These are phyloP conservation scores for Hydrocynus forskahlii DNA, from an alignment of 2,797 vertebrate genomes.

Conservation along the genomic window DNA sequence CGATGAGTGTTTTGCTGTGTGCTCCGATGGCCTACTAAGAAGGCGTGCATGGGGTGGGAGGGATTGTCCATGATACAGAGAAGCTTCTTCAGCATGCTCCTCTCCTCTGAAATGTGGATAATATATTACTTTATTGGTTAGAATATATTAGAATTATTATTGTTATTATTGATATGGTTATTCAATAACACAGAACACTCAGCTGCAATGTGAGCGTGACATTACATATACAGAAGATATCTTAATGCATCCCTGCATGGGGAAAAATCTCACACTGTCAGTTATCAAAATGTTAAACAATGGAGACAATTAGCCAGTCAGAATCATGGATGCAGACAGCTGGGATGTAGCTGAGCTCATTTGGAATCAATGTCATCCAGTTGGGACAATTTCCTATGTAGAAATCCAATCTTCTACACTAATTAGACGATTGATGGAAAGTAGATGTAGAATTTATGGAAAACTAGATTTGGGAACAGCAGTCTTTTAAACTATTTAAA, in stretches of 20 bases:
- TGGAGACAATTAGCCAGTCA: slow-evolving; percentile 23
- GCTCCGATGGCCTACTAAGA: too few species aligned
- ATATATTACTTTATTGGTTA: too few species aligned
- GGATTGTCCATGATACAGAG: too few species aligned
- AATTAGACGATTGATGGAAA: slow-evolving; percentile 2
- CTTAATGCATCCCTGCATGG: slow-evolving; percentile 4
- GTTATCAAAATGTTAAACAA: slow-evolving; percentile 22
- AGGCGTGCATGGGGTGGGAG: too few species aligned
- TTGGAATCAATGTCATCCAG: slow-evolving; percentile 7
- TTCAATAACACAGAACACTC: background rate
- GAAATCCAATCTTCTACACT: slow-evolving; percentile 1
- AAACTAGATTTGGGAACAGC: background rate
- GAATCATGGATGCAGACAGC: background rate
- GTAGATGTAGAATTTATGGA: slow-evolving; percentile 6
- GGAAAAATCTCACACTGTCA: slow-evolving; percentile 1
- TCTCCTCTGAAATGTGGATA: too few species aligned
- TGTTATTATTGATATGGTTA: too few species aligned
- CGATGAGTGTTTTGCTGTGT: too few species aligned
- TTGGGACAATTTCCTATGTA: slow-evolving; percentile 20
- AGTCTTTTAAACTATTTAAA: background rate
- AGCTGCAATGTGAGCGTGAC: background rate
- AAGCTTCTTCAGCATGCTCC: too few species aligned
- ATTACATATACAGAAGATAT: slow-evolving; percentile 26
- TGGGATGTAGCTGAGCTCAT: slow-evolving; percentile 3
- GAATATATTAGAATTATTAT: too few species aligned